phyloP scores from a whole-genome alignment of 2,888 invertebrate genomes.

The Acronicta leporina region DNA sequence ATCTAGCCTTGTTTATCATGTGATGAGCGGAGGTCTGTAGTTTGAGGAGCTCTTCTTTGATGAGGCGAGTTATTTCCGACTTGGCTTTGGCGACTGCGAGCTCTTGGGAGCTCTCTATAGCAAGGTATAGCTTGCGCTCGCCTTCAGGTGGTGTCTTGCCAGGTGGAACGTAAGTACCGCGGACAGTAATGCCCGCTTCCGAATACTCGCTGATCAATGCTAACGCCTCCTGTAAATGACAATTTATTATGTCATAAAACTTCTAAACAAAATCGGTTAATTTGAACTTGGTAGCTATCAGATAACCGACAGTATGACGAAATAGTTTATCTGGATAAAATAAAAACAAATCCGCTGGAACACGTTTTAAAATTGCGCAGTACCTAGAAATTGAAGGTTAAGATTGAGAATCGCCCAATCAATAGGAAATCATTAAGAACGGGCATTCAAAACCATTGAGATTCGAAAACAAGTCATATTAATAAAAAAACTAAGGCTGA shows the following conservation, averaged over 20 bases:
- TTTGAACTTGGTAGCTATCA: background rate
- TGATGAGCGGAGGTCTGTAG: constrained; percentile 96
- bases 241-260: constrained; percentile 10
- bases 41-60: constrained; percentile 99
- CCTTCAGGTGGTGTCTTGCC: constrained; percentile 97
- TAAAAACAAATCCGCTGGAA: constrained; percentile 41
- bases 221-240: constrained; percentile 94
- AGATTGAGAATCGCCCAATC: background rate
- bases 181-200: constrained; percentile 99
- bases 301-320: constrained; percentile 31
- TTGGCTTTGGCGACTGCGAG: constrained; percentile 98
- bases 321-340: constrained; percentile 40
- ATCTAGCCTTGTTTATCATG: constrained; percentile 96
- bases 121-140: constrained; percentile 98
- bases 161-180: constrained; percentile 98
- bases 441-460: background rate
- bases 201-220: constrained; percentile 99
- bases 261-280: background rate
- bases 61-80: constrained; percentile 98
- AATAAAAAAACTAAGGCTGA: background rate
- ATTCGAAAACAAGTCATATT: background rate
- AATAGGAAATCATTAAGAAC: too few relatives aligned
- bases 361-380: constrained; percentile 36
- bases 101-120: constrained; percentile 99
- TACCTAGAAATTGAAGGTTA: background rate